These are phyloP conservation scores for Ameiurus melas DNA, from an alignment of 2,113 vertebrate species.

Conservation along the genomic window DNA sequence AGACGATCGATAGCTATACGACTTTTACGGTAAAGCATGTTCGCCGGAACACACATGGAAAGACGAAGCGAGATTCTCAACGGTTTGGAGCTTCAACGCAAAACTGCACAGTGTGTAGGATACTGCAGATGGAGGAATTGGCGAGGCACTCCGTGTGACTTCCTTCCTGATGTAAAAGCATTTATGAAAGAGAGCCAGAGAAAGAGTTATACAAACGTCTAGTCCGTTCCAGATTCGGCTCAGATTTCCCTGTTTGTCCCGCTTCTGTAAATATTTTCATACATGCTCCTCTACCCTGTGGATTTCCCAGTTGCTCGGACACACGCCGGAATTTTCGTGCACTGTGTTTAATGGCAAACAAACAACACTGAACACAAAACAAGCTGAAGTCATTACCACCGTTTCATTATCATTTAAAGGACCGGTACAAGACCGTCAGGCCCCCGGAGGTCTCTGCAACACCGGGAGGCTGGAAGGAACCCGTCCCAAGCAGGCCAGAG, in stretches of 20 bases:
- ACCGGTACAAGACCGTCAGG: not conserved
- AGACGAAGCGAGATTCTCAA: not conserved
- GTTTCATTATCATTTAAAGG: too few relatives aligned
- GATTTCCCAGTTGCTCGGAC: not conserved
- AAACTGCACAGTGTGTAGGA: not conserved
- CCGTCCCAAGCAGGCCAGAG: not conserved
- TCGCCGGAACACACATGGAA: constrained; percentile 35
- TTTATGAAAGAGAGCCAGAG: constrained; percentile 51
- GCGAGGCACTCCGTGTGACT: not conserved
- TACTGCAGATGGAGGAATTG: constrained; percentile 9
- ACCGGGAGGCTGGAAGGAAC: not conserved
- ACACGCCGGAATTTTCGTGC: not conserved
- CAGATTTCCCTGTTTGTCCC: not conserved
- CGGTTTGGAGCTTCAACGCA: not conserved
- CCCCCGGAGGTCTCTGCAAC: not conserved
- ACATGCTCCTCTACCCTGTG: not conserved
- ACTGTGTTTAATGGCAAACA: not conserved
- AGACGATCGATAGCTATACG: constrained; percentile 36
- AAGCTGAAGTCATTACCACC: not conserved
- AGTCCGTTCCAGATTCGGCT: not conserved
- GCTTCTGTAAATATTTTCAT: constrained; percentile 7
- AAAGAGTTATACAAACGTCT: not conserved
- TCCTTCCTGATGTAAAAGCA: constrained; percentile 28
- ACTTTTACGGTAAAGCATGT: constrained; percentile 48
- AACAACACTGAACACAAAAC: not conserved